Evolutionary conservation across 2,888 invertebrate species (phyloP).

Genomic region (Caenorhabditis macrosperma): DNA sequence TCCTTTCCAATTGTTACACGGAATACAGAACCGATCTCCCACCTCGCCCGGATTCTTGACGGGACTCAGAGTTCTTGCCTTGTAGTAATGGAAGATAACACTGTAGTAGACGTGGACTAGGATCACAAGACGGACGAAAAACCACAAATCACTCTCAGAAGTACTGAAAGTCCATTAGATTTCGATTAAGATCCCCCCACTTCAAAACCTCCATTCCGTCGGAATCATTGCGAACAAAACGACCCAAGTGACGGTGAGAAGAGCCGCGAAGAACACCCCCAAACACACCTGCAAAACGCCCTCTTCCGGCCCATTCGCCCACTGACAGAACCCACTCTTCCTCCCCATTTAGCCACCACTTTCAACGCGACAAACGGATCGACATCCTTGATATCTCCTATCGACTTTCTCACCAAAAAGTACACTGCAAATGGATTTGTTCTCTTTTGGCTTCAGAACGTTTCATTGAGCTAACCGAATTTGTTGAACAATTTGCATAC

Average conservation of each 20-base stretch:
- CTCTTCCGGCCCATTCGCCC: neutral
- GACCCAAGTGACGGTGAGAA: conserved; percentile 6
- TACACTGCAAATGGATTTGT: conserved; percentile 22
- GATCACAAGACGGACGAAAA: conserved; percentile 7
- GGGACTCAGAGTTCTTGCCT: conserved; percentile 29
- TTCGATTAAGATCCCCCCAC: neutral
- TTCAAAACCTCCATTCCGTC: conserved; percentile 28
- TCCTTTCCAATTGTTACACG: conserved; percentile 41
- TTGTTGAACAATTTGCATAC: conserved; percentile 34
- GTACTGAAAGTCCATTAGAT: neutral
- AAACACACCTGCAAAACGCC: conserved; percentile 27
- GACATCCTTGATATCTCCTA: conserved; percentile 8
- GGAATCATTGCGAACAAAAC: conserved; percentile 9
- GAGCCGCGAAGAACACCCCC: conserved; percentile 8
- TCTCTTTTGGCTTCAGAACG: neutral
- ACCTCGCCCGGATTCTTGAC: conserved; percentile 37
- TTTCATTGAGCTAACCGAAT: conserved; percentile 8
- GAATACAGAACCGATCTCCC: conserved; percentile 27
- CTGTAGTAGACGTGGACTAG: conserved; percentile 27
- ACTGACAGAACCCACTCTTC: conserved; percentile 14
- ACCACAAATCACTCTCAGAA: conserved; percentile 11
- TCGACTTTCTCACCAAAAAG: conserved; percentile 25
- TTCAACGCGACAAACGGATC: conserved; percentile 28
- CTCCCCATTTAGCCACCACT: conserved; percentile 20
- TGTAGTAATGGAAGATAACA: conserved; percentile 45